phyloP scores from a whole-genome alignment of 2,888 invertebrate genomes.

The Trachelus troglodyta region DNA sequence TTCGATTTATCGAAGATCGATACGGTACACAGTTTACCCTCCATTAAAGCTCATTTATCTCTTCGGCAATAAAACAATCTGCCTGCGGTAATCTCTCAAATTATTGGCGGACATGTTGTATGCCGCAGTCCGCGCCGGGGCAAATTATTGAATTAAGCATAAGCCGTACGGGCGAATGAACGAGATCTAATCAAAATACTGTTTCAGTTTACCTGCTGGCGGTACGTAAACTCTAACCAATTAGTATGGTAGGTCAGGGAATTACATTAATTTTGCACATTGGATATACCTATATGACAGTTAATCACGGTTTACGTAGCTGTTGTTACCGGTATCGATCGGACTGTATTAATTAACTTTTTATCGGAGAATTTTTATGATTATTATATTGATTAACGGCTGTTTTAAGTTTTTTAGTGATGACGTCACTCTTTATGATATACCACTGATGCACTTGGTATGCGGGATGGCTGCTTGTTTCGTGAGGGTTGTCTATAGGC shows the following conservation, averaged over 20 bases:
- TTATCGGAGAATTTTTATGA: background rate
- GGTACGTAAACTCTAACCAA: background rate
- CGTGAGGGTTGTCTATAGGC: background rate
- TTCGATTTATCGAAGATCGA: conserved; percentile 6
- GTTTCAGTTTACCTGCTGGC: background rate
- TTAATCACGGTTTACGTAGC: too few relatives aligned
- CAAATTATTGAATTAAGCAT: conserved; percentile 1
- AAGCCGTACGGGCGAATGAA: background rate
- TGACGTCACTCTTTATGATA: too few relatives aligned
- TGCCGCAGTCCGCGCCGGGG: background rate
- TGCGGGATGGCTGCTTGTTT: conserved; percentile 11
- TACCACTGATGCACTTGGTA: conserved; percentile 13
- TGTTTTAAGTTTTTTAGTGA: too few relatives aligned
- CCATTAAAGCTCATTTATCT: conserved; percentile 4
- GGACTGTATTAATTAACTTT: background rate
- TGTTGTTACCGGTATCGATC: background rate
- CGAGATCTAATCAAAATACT: background rate
- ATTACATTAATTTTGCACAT: background rate
- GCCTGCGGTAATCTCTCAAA: conserved; percentile 3
- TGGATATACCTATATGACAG: background rate
- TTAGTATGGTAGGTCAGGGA: background rate
- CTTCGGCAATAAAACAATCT: conserved; percentile 4
- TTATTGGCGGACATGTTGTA: conserved; percentile 1
- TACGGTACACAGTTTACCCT: conserved; percentile 3
- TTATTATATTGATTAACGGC: too few relatives aligned